These are phyloP conservation scores for Phainopepla nitens DNA, from an alignment of 2,113 vertebrate species.

Conservation along the genomic window DNA sequence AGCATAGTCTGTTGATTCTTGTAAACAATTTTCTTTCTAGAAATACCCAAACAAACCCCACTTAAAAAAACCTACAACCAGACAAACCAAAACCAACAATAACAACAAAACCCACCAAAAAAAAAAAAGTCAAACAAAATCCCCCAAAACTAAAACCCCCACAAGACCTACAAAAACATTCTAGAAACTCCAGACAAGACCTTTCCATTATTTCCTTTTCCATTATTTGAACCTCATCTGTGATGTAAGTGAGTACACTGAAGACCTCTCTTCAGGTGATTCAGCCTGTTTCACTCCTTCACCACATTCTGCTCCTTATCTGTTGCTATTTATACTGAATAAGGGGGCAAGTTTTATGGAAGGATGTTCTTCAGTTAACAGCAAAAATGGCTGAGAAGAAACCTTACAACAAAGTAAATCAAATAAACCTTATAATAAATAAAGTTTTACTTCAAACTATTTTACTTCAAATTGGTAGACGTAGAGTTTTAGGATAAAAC, in stretches of 20 bases:
- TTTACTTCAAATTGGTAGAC: not conserved
- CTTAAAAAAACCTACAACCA: not conserved
- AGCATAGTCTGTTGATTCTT: not conserved
- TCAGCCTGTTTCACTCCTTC: not conserved
- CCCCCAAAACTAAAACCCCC: not conserved
- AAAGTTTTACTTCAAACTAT: not conserved
- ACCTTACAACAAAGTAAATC: not conserved
- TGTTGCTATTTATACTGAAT: not conserved
- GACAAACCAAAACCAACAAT: not conserved
- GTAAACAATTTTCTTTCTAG: not conserved
- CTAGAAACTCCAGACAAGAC: not conserved
- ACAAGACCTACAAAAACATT: not conserved
- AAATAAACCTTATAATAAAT: not conserved
- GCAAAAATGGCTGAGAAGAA: not conserved
- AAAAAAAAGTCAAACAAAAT: not conserved
- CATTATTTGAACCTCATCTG: not conserved
- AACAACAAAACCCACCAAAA: not conserved
- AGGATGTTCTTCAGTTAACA: not conserved
- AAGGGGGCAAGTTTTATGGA: fast-evolving
- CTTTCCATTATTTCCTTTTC: not conserved
- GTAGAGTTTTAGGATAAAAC: not conserved
- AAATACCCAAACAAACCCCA: not conserved
- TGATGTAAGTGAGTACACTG: not conserved
- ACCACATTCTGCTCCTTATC: not conserved
- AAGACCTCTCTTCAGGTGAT: not conserved